A percentile compares a stretch with the other conserved stretches of the same genome.
phyloP scores from a whole-genome alignment of 2,797 vertebrate species.

The Gorsachius magnificus region DNA sequence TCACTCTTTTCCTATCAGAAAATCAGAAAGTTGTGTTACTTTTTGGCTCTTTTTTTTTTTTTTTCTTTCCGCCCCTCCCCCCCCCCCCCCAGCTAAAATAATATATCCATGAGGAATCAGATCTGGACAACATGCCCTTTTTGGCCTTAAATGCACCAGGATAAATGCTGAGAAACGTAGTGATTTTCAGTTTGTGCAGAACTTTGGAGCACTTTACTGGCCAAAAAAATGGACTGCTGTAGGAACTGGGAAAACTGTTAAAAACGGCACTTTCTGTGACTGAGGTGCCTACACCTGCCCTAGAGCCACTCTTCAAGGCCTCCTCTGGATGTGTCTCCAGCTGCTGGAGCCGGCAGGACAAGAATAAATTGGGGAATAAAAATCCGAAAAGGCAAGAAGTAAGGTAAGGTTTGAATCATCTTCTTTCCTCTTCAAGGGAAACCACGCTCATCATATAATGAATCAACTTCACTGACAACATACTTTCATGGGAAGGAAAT shows the following conservation, averaged over 20 bases:
- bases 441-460: not conserved
- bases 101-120: not conserved
- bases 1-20: not conserved
- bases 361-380: constrained; percentile 38
- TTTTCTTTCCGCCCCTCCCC: too few relatives aligned
- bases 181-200: not conserved
- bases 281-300: not conserved
- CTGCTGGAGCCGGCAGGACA: not conserved
- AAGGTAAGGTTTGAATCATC: constrained; percentile 8
- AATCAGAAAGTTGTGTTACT: not conserved
- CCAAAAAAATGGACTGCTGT: not conserved
- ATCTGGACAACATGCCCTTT: not conserved
- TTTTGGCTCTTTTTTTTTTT: not conserved
- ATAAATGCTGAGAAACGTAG: not conserved
- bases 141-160: not conserved
- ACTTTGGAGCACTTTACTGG: not conserved
- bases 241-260: not conserved
- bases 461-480: constrained; percentile 21
- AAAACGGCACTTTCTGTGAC: not conserved
- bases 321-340: not conserved
- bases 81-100: not conserved
- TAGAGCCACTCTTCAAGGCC: not conserved
- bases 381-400: constrained; percentile 27
- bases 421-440: not conserved
- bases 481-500: not conserved